These are phyloP conservation scores for Hozukius guyotensis DNA, from an alignment of 2,797 vertebrate species.

Conservation along the genomic window DNA sequence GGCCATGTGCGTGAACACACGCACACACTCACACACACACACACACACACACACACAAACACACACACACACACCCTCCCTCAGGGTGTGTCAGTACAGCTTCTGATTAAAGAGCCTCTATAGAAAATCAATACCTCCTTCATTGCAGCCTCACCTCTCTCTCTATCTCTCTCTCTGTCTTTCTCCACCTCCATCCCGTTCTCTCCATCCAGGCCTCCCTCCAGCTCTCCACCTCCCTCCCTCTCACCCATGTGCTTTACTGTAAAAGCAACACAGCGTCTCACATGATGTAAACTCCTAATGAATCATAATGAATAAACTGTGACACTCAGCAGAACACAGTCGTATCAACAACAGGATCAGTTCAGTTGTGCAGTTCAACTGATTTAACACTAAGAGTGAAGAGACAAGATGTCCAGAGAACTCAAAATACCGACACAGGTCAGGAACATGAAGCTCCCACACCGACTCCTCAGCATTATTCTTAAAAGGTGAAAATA, in stretches of 20 bases:
- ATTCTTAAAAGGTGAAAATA: too few species aligned
- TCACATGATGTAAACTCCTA: background rate
- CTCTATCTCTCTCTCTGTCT: slow-evolving; percentile 19
- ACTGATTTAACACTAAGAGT: too few species aligned
- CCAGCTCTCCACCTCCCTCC: background rate
- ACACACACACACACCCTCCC: slow-evolving; percentile 2
- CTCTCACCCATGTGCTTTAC: background rate
- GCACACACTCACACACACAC: slow-evolving; percentile 1
- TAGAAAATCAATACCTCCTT: slow-evolving; percentile 68
- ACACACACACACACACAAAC: background rate
- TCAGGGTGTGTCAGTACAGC: slow-evolving; percentile 34
- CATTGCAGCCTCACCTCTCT: slow-evolving; percentile 34
- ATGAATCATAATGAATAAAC: too few species aligned
- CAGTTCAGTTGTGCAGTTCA: too few species aligned
- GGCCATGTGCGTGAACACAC: background rate
- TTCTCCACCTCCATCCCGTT: background rate
- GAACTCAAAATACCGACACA: too few species aligned
- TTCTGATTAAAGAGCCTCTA: slow-evolving; percentile 67
- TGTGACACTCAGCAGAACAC: too few species aligned
- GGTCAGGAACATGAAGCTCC: too few species aligned
- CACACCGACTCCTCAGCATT: too few species aligned
- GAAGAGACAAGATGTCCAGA: too few species aligned
- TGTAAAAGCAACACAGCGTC: background rate
- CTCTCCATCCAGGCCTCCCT: background rate
- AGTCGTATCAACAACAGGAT: too few species aligned